Evolutionary conservation across 2,113 vertebrate genomes (phyloP), one percentile per base, ranked within the genome.

Genomic region (Murina feae): DNA sequence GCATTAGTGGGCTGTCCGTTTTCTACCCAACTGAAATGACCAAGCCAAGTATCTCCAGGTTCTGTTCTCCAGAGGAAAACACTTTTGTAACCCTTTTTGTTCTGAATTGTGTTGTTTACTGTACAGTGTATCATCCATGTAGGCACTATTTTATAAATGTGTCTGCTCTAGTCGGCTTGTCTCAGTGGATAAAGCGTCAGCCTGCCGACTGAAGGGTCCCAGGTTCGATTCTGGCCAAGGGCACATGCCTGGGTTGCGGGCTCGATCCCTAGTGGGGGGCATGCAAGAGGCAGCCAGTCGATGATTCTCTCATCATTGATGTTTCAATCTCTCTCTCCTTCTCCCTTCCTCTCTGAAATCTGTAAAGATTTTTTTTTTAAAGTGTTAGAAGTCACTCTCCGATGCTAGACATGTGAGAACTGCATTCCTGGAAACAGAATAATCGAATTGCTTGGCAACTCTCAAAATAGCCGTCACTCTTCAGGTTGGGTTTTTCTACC

Each of bases 361-460:
- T n/a, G n/a, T n/a, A n/a, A n/a, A n/a, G n/a, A n/a, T n/a, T 55
- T 55, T 47, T 47, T 47, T 47, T 53, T 53, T 6, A 75, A 63
- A 66, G 63, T 75, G n/a, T 75, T 63, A 85, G 20, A 95, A 94
- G 74, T 85, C 53, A 35, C 76, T 80, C 90, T 89, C 71, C 71
- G 47, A 74, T 92, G 68, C 91, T 93, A 49, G 88, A 14, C 85
- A 79, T 82, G 88, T 94, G 88, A 42, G 47, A 89, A 88, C 90
- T 30, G 6, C 74, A 53, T 42, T 83, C 63, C 80, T 90, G 81
- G 78, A 83, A 92, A 90, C 21, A 55, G 65, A 85, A 68, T 76
- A 91, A 91, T 74, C 71, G 58, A 92, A 86, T 49, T 92, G 68
- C 93, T 93, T 76, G 74, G 86, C 69, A 94, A 1, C 69, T 96